Evolutionary conservation across 2,113 vertebrate genomes (phyloP).

Genomic region (Gadus chalcogrammus): DNA sequence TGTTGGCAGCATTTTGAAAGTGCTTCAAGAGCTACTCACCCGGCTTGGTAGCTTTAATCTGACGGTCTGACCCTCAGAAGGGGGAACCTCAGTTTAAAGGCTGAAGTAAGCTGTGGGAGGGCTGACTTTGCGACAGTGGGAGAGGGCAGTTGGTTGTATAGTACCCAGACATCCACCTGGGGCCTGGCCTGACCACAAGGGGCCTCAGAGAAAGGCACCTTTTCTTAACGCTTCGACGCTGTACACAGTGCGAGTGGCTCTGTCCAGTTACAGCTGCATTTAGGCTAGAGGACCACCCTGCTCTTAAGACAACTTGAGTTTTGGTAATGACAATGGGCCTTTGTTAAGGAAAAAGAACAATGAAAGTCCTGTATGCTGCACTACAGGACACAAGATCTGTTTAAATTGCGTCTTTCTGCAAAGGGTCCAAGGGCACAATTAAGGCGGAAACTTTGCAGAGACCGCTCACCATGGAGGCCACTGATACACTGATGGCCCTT

Average conservation of each 20-base stretch:
- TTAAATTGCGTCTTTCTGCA: too few relatives aligned
- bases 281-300: too few relatives aligned
- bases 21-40: neutral
- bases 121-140: neutral
- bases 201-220: slow-evolving; percentile 8
- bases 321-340: too few relatives aligned
- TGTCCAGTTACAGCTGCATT: too few relatives aligned
- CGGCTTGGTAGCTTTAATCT: neutral
- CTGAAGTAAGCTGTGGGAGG: neutral
- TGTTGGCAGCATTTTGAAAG: neutral
- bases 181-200: slow-evolving; percentile 15
- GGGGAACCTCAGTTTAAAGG: neutral
- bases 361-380: too few relatives aligned
- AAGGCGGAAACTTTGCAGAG: neutral
- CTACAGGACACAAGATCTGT: too few relatives aligned
- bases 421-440: too few relatives aligned
- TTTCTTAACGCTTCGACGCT: too few relatives aligned
- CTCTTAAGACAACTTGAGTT: too few relatives aligned
- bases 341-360: too few relatives aligned
- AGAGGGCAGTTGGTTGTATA: neutral
- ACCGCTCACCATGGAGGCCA: slow-evolving; percentile 29
- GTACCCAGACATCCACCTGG: neutral
- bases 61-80: neutral
- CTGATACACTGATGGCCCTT: slow-evolving; percentile 42
- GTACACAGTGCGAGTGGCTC: too few relatives aligned